Base-by-base conservation (phyloP, 1,140 invertebrate genomes). In the Meloidogyne hapla region DNA sequence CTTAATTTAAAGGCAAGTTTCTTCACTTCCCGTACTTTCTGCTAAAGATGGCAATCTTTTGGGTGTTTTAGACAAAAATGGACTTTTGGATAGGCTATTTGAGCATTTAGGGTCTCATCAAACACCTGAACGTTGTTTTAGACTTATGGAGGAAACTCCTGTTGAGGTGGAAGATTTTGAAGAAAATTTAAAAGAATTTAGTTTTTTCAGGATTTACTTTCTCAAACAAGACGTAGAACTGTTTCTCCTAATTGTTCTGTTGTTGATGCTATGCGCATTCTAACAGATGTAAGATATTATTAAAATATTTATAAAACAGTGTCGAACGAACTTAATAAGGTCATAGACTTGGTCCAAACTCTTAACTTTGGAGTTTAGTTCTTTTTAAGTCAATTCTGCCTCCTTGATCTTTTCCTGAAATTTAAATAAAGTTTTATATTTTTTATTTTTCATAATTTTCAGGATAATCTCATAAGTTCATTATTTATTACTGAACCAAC, bases 391-490 rank as follows among this genome's bases (percentile, higher is more conserved):
- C n/a, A n/a, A n/a, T n/a, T n/a, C n/a, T n/a, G n/a, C n/a, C n/a
- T n/a, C n/a, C n/a, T n/a, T n/a, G n/a, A n/a, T 33, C 33, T 6
- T 6, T 33, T 33, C 9, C 33, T 8, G 33, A 33, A 33, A 33
- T 33, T 33, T 6, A 33, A 33, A 33, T 6, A 33, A 33, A 33
- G 33, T 33, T 33, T 33, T 33, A n/a, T 33, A 33, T 6, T 33
- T n/a, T 23, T 2, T 23, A 18, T 63, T 38, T 9, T 45, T 63
- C n/a, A 3, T 28, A 23, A 10, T 62, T 62, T 45, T 28, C 40
- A 77, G 62, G 74, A 67, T 25, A 63, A 61, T 38, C 79, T 76
- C n/a, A 82, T 48, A 25, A 76, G 83, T 66, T 81, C 80, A 12
- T 28, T 81, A 12, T 76, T 80, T 25, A 69, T 56, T 81, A n/a